Evolutionary conservation across 2,888 invertebrate species (phyloP).

Genomic region (Leptinotarsa peninsularis): DNA sequence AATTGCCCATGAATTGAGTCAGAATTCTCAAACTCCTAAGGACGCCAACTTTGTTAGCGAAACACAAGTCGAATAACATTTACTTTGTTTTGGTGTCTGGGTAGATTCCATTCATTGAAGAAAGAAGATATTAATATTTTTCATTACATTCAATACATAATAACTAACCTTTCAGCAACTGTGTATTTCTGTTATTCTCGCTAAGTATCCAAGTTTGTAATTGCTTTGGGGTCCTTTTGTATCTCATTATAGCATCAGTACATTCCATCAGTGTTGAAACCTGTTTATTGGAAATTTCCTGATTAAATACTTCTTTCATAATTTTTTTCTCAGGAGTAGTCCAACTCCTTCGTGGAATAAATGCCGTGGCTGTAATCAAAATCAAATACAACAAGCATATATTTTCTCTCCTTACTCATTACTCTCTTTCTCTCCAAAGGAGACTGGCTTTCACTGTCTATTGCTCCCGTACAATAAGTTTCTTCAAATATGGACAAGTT

Average conservation of each 20-base stretch:
- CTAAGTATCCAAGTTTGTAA: slow-evolving; percentile 3
- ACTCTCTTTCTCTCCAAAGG: neutral
- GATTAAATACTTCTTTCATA: neutral
- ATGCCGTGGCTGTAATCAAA: neutral
- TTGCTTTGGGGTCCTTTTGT: slow-evolving; percentile 15
- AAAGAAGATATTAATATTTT: neutral
- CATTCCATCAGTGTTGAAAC: slow-evolving; percentile 6
- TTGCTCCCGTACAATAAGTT: neutral
- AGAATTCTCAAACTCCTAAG: neutral
- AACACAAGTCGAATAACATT: neutral
- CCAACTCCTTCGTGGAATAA: slow-evolving; percentile 3
- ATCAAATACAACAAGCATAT: neutral
- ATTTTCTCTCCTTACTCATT: slow-evolving; percentile 5
- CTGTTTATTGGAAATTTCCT: neutral
- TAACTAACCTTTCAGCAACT: neutral
- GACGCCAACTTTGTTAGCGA: neutral
- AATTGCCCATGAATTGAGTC: neutral
- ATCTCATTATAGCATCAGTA: slow-evolving; percentile 10
- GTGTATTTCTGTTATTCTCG: neutral
- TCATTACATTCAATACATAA: slow-evolving; percentile 2
- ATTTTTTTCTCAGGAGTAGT: slow-evolving; percentile 2
- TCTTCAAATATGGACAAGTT: neutral
- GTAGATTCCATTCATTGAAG: neutral
- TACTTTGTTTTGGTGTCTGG: neutral
- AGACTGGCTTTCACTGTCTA: neutral